Evolutionary conservation across 2,888 invertebrate species (phyloP), one percentile per base, ranked within the genome.

Genomic region (Napeogenes inachia): DNA sequence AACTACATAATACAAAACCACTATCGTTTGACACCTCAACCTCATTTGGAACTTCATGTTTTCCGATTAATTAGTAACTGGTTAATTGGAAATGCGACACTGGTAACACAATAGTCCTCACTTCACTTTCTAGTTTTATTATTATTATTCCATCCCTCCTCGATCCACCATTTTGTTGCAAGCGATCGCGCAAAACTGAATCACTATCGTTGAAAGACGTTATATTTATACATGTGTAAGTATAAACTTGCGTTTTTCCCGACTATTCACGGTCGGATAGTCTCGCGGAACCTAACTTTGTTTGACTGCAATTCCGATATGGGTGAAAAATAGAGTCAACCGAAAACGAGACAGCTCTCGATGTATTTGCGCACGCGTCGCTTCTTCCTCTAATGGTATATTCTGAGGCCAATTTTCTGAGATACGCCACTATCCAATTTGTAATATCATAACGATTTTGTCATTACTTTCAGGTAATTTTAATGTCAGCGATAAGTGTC

Each of bases 101-200:
- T 75, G 67, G 71, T 81, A 75, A 64, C 80, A 80, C 77, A 74
- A 75, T 66, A 65, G 69, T 63, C 60, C 71, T 70, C 81, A 80
- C 79, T 82, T 84, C 87, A 88, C 89, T 86, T 85, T 87, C 82
- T 68, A 65, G 56, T 64, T 58, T 62, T 62, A 60, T 47, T 70
- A 68, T 72, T 72, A 70, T 70, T 70, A 67, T 69, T 69, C 74
- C 73, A 79, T 73, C 77, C 75, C 77, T 74, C 79, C 79, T 78
- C 77, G 76, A 73, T 75, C 81, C 86, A 86, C 79, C 85, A 89
- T 89, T 88, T 86, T 88, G 84, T 84, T 75, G 74, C 88, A 82
- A 89, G 84, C 83, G 86, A 80, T 85, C 86, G 87, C 85, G 87
- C 76, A 82, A 84, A 86, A 90, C 90, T 90, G 90, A 89, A 84